phyloP scores from a whole-genome alignment of 1,140 invertebrate genomes.

The Drosophila azteca region DNA sequence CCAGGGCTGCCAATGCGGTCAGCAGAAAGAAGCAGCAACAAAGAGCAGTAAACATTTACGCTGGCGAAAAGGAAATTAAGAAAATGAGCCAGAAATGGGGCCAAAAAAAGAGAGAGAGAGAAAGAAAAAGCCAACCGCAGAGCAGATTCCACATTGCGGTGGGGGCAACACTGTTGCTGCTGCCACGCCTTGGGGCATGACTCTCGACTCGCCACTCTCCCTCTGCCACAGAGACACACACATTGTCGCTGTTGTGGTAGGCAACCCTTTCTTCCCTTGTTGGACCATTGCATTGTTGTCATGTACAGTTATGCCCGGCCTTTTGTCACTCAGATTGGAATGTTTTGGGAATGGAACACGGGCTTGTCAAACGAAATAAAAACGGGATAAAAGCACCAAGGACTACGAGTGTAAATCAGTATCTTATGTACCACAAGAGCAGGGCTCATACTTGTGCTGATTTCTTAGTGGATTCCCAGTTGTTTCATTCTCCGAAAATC shows the following conservation, averaged over 20 bases:
- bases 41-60: conserved; percentile 56
- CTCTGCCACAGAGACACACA: too few relatives aligned
- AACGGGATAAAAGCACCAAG: too few relatives aligned
- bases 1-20: conserved; percentile 27
- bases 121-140: conserved; percentile 14
- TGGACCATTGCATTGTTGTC: conserved; percentile 23
- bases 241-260: conserved; percentile 17
- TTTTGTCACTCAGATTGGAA: neutral
- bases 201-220: too few relatives aligned
- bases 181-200: too few relatives aligned
- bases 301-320: conserved; percentile 13
- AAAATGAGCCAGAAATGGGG: conserved; percentile 45
- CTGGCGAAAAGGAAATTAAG: conserved; percentile 51
- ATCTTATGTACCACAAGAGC: too few relatives aligned
- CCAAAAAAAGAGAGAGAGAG: neutral
- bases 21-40: conserved; percentile 22
- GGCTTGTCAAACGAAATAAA: too few relatives aligned
- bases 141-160: conserved; percentile 31
- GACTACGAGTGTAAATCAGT: too few relatives aligned
- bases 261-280: too few relatives aligned
- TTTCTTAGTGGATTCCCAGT: too few relatives aligned
- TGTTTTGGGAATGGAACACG: neutral
- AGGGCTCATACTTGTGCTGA: too few relatives aligned
- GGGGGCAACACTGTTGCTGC: conserved; percentile 34
- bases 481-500: too few relatives aligned